A percentile compares a stretch with the other conserved stretches of the same genome.
These are phyloP conservation scores for Sparus aurata DNA, from an alignment of 2,797 vertebrate genomes.

Conservation along the genomic window DNA sequence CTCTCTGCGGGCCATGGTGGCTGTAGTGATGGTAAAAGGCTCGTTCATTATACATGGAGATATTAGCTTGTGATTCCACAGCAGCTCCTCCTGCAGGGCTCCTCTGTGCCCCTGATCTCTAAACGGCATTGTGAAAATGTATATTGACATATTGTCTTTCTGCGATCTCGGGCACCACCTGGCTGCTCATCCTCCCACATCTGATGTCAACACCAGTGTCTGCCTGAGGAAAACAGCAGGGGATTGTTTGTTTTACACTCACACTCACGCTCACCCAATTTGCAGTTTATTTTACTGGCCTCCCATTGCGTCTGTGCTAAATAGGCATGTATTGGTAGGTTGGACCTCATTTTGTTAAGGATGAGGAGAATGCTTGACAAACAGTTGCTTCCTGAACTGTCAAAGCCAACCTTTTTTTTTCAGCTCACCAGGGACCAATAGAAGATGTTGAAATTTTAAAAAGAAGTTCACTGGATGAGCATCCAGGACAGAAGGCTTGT, in stretches of 20 bases:
- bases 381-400: background rate
- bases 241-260: slow-evolving; percentile 2
- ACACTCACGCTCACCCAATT: background rate
- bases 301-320: background rate
- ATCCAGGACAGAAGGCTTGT: background rate
- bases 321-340: background rate
- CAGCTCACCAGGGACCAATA: background rate
- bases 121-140: slow-evolving; percentile 59
- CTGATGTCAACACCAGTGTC: slow-evolving; percentile 55
- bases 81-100: background rate
- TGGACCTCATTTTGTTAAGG: background rate
- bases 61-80: slow-evolving; percentile 13
- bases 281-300: slow-evolving; percentile 1
- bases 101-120: slow-evolving; percentile 25
- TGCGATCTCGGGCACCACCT: slow-evolving; percentile 57
- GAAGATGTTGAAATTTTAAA: background rate
- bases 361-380: background rate
- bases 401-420: slow-evolving; percentile 7
- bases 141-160: slow-evolving; percentile 65
- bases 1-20: slow-evolving; percentile 4
- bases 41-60: background rate
- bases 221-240: slow-evolving; percentile 31
- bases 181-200: slow-evolving; percentile 62
- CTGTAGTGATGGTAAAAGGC: background rate
- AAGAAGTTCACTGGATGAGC: slow-evolving; percentile 3